phyloP scores from a whole-genome alignment of 2,888 invertebrate species.

The Cerceris ruficornis region DNA sequence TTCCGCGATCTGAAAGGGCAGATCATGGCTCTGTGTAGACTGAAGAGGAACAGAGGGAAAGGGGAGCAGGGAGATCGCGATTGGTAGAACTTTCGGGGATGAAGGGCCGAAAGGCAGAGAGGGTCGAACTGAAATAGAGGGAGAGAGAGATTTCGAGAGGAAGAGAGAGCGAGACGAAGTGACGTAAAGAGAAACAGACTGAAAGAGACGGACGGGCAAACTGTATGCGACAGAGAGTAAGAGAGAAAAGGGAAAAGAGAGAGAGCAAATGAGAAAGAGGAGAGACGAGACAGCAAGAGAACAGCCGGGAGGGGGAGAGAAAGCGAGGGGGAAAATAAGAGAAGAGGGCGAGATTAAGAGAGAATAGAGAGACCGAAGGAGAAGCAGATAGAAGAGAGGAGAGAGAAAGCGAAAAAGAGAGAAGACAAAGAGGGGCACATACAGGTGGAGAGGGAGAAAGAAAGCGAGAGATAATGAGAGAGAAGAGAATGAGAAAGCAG shows the following conservation, averaged over 20 bases:
- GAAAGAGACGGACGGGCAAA: not conserved
- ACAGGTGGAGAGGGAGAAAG: too few relatives aligned
- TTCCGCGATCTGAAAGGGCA: conserved; percentile 68
- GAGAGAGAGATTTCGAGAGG: conserved; percentile 31
- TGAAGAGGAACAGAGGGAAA: conserved; percentile 32
- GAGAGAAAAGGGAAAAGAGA: not conserved
- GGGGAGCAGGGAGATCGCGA: conserved; percentile 12
- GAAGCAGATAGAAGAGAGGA: not conserved
- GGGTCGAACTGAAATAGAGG: conserved; percentile 35
- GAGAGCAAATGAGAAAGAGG: conserved; percentile 9
- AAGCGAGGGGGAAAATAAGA: not conserved
- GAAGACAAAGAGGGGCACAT: conserved; percentile 25
- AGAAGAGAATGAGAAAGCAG: too few relatives aligned
- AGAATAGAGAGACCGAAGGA: conserved; percentile 22
- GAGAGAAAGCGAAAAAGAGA: not conserved
- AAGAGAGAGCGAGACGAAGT: conserved; percentile 29
- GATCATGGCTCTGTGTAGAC: conserved; percentile 51
- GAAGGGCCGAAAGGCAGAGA: conserved; percentile 1
- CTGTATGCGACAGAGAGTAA: not conserved
- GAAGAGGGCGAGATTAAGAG: conserved; percentile 4
- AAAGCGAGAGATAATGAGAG: too few relatives aligned
- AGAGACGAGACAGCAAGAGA: conserved; percentile 64
- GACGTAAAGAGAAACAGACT: not conserved
- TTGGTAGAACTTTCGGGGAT: too few relatives aligned
- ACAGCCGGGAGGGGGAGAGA: conserved; percentile 15